A percentile compares a stretch with the other conserved stretches of the same genome.
phyloP scores from a whole-genome alignment of 2,797 vertebrate species.

The Caiman crocodilus region DNA sequence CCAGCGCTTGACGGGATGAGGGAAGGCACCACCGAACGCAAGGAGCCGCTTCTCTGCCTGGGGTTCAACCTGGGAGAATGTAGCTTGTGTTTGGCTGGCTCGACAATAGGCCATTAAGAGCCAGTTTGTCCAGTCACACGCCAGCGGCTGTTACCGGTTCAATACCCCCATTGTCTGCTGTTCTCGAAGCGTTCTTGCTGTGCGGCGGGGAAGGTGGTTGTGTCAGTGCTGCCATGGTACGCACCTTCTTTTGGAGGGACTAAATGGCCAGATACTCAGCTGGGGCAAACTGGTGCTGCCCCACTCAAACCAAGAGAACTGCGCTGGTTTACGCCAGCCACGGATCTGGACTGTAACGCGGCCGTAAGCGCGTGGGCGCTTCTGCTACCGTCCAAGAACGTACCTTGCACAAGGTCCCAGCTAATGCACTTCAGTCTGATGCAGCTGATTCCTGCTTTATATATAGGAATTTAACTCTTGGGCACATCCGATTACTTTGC shows the following conservation, averaged over 20 bases:
- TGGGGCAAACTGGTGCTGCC: not conserved
- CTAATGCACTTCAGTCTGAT: fast-evolving
- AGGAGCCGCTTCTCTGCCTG: slow-evolving; percentile 4
- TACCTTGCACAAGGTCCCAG: not conserved
- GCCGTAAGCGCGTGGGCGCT: not conserved
- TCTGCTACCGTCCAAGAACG: fast-evolving
- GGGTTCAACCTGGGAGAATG: slow-evolving; percentile 41
- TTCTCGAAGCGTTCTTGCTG: not conserved
- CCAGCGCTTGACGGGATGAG: not conserved
- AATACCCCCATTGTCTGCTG: slow-evolving; percentile 35
- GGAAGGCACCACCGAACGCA: slow-evolving; percentile 2
- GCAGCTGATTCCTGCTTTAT: fast-evolving
- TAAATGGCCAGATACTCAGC: not conserved
- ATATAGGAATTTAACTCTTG: fast-evolving
- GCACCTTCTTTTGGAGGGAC: not conserved
- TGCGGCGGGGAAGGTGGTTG: not conserved
- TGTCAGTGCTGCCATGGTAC: slow-evolving; percentile 34
- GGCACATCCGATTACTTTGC: not conserved
- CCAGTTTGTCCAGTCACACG: not conserved
- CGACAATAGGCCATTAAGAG: slow-evolving; percentile 11
- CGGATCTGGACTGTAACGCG: not conserved
- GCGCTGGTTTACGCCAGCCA: not conserved
- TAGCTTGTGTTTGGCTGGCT: not conserved
- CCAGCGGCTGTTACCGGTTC: not conserved
- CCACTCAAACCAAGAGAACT: not conserved